A percentile compares a stretch with the other conserved stretches of the same genome.
phyloP scores from a whole-genome alignment of 2,113 vertebrate species.

The Emydura subglobosa region DNA sequence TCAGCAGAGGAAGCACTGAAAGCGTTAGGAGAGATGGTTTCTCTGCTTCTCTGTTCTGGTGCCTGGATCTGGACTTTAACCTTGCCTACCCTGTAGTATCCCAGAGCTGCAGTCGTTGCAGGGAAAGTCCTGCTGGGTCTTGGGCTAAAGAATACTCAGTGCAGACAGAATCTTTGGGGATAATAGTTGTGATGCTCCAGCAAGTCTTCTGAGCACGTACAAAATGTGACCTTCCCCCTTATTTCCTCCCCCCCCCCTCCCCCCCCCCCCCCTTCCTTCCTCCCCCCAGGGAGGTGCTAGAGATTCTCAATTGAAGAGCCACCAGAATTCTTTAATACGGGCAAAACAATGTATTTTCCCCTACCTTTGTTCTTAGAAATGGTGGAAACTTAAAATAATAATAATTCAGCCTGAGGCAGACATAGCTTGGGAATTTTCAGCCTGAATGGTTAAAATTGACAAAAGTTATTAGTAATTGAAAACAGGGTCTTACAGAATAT shows the following conservation, averaged over 20 bases:
- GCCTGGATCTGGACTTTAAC: not conserved
- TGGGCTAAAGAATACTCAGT: not conserved
- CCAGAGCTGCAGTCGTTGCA: not conserved
- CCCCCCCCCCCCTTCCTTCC: not conserved
- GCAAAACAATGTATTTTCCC: not conserved
- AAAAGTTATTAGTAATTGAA: not conserved
- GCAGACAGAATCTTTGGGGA: not conserved
- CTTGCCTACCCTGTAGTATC: too few relatives aligned
- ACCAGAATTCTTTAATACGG: not conserved
- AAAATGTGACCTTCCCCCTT: not conserved
- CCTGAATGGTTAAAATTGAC: not conserved
- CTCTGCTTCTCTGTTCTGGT: not conserved
- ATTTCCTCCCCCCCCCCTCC: not conserved
- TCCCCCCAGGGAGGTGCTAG: not conserved
- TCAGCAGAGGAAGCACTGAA: not conserved
- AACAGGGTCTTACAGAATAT: not conserved
- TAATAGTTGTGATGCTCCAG: accelerated
- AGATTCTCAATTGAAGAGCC: not conserved
- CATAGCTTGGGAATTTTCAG: not conserved
- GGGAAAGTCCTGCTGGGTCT: not conserved
- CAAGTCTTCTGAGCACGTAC: accelerated
- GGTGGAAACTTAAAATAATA: not conserved
- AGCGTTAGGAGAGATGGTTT: not conserved
- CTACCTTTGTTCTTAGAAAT: not conserved
- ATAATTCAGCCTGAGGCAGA: not conserved